phyloP scores from a whole-genome alignment of 2,797 vertebrate species.

The Scleropages formosus region DNA sequence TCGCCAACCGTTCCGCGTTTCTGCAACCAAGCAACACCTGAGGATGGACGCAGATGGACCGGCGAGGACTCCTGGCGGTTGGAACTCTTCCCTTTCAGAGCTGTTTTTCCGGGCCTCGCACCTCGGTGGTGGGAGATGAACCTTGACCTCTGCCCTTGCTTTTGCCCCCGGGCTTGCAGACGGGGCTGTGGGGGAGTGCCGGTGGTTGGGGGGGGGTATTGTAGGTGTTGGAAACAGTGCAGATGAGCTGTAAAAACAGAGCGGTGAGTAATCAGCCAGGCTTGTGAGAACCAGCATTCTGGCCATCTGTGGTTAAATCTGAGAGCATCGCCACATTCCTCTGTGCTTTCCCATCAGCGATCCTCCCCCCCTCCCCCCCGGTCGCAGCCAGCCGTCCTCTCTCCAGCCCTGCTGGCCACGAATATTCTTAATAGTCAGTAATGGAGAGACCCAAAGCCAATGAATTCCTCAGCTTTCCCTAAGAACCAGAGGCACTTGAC shows the following conservation, averaged over 20 bases:
- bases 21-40: slow-evolving; percentile 40
- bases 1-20: slow-evolving; percentile 47
- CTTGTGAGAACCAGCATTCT: slow-evolving; percentile 63
- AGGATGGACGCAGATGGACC: no score
- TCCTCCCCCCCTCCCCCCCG: slow-evolving; percentile 30
- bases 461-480: slow-evolving; percentile 10
- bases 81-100: neutral
- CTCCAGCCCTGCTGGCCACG: neutral
- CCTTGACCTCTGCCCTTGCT: slow-evolving; percentile 25
- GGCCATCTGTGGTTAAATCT: slow-evolving; percentile 64
- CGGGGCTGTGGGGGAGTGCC: slow-evolving; percentile 5
- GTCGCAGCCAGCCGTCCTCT: neutral
- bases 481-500: neutral
- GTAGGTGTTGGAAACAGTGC: slow-evolving; percentile 50
- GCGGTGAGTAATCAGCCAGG: slow-evolving; percentile 64
- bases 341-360: slow-evolving; percentile 66
- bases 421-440: slow-evolving; percentile 4
- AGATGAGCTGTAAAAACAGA: slow-evolving; percentile 50
- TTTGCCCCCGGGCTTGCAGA: neutral
- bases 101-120: slow-evolving; percentile 54
- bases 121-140: slow-evolving; percentile 39
- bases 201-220: neutral
- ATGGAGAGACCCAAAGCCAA: neutral
- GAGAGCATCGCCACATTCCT: slow-evolving; percentile 68
- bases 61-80: neutral